Evolutionary conservation across 2,113 vertebrate species (phyloP).

Genomic region (Dolichotis patagonum): DNA sequence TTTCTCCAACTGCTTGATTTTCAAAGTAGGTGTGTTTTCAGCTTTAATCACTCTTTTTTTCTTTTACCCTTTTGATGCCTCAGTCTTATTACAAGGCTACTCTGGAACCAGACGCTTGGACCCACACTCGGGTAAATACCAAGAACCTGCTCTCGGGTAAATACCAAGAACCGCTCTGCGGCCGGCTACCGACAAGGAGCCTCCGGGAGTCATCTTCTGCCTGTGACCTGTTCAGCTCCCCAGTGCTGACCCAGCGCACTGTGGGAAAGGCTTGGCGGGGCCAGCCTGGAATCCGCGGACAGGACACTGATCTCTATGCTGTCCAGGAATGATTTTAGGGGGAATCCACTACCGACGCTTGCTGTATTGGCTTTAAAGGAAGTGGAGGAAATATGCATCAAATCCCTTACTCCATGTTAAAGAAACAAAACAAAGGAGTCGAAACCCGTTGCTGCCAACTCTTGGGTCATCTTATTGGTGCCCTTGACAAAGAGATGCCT

Average conservation of each 20-base stretch:
- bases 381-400: neutral
- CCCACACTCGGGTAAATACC: conserved; percentile 34
- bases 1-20: conserved; percentile 59
- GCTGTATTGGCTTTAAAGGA: neutral
- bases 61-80: conserved; percentile 5
- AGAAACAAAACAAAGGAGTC: conserved; percentile 62
- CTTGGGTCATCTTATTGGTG: neutral
- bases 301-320: conserved; percentile 32
- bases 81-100: conserved; percentile 11
- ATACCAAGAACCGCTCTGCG: conserved; percentile 43
- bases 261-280: neutral
- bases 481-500: conserved; percentile 79
- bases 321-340: conserved; percentile 14
- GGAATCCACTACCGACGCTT: conserved; percentile 7
- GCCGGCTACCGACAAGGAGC: neutral
- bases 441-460: conserved; percentile 25
- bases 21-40: conserved; percentile 46
- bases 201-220: conserved; percentile 22
- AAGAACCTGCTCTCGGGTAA: conserved; percentile 42
- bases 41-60: conserved; percentile 22
- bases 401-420: conserved; percentile 32
- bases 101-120: conserved; percentile 20
- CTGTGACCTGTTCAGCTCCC: conserved; percentile 35
- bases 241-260: conserved; percentile 18
- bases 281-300: neutral